Evolutionary conservation across 2,113 vertebrate species (phyloP).

Genomic region (Cyprinodon brontotheroides): DNA sequence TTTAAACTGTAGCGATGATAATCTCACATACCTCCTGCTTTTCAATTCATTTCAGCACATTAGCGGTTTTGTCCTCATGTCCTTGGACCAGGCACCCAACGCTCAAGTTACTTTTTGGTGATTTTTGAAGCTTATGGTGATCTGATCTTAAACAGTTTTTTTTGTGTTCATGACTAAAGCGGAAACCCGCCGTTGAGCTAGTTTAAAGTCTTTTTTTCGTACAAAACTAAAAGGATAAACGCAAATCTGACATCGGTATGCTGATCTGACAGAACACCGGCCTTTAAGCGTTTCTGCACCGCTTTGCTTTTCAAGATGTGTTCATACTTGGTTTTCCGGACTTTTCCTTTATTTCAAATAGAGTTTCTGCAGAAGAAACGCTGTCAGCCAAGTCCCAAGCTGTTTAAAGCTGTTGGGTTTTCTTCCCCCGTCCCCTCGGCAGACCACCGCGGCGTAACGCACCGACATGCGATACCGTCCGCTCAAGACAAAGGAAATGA

Average conservation of each 20-base stretch:
- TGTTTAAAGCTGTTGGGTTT: slow-evolving; percentile 35
- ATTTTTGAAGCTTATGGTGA: no score
- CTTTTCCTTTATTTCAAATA: slow-evolving; percentile 44
- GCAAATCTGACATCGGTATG: no score
- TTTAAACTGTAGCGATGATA: slow-evolving; percentile 1
- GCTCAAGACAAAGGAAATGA: slow-evolving; percentile 80
- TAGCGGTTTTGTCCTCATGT: slow-evolving; percentile 13
- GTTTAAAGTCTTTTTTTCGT: no score
- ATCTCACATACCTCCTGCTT: slow-evolving; percentile 1
- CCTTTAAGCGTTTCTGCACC: no score
- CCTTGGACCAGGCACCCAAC: slow-evolving; percentile 50
- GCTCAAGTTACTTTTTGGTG: slow-evolving; percentile 15
- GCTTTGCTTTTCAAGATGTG: no score
- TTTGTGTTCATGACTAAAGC: no score
- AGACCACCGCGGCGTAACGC: slow-evolving; percentile 69
- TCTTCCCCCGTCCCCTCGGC: slow-evolving; percentile 8
- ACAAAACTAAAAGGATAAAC: no score
- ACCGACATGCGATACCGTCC: slow-evolving; percentile 67
- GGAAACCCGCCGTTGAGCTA: no score
- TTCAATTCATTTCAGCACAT: slow-evolving; percentile 45
- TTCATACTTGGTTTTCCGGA: no score
- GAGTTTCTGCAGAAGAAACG: slow-evolving; percentile 56
- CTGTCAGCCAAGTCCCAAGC: slow-evolving; percentile 57
- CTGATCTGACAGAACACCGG: no score
- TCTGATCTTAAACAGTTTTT: no score